A percentile compares a stretch with the other conserved stretches of the same genome.
Evolutionary conservation across 2,113 vertebrate species (phyloP).

Genomic region (Syrrhaptes paradoxus): DNA sequence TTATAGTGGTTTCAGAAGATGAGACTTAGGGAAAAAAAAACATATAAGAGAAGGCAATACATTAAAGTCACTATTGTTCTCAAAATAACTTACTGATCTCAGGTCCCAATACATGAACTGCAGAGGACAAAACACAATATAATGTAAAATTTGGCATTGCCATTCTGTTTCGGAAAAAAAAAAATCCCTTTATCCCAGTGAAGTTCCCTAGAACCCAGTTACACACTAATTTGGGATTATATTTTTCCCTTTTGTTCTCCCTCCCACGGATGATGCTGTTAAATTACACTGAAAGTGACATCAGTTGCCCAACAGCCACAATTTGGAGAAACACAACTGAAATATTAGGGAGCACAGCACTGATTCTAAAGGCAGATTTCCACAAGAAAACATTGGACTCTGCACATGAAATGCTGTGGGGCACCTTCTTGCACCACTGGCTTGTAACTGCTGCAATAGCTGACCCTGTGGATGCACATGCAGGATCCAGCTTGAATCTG

Average conservation of each 20-base stretch:
- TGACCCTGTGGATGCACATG: neutral
- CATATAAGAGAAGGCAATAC: neutral
- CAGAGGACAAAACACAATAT: neutral
- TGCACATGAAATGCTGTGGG: neutral
- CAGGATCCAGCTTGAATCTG: neutral
- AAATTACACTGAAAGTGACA: neutral
- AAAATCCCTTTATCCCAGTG: neutral
- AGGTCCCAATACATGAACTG: neutral
- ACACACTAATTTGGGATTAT: neutral
- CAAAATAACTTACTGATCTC: constrained; percentile 8
- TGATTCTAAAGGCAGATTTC: neutral
- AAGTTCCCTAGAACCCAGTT: neutral
- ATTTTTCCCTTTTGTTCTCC: neutral
- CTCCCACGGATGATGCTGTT: neutral
- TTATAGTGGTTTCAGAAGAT: constrained; percentile 15
- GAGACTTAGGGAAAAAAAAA: neutral
- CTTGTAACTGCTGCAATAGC: neutral
- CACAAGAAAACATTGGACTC: neutral
- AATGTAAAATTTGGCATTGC: neutral
- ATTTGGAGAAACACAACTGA: neutral
- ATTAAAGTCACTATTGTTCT: neutral
- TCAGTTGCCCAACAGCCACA: neutral
- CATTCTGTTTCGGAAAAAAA: neutral
- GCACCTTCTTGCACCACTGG: neutral
- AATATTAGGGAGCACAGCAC: neutral